Evolutionary conservation across 2,888 invertebrate species (phyloP).

Genomic region (Timandra comae): DNA sequence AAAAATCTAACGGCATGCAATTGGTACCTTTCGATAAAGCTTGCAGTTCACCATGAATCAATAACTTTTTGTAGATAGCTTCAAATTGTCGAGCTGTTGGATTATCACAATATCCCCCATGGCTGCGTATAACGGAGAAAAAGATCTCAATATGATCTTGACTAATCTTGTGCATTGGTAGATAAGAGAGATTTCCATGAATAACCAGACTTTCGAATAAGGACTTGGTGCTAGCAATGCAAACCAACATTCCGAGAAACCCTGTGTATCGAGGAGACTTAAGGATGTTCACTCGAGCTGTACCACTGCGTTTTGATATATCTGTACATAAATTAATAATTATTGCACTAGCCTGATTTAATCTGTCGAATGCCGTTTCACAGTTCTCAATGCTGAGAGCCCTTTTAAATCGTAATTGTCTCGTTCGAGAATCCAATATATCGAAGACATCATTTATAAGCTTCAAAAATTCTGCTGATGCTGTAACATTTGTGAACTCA

Average conservation of each 20-base stretch:
- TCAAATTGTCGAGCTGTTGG: slow-evolving; percentile 14
- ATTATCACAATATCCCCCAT: slow-evolving; percentile 16
- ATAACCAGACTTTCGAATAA: neutral
- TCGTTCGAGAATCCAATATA: too few relatives aligned
- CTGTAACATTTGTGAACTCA: too few relatives aligned
- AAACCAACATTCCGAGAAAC: neutral
- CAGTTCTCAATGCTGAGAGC: too few relatives aligned
- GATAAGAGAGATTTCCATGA: neutral
- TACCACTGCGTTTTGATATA: too few relatives aligned
- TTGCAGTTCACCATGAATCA: slow-evolving; percentile 6
- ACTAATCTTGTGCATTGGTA: slow-evolving; percentile 10
- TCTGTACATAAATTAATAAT: too few relatives aligned
- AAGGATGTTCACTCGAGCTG: neutral
- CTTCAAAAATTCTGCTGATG: too few relatives aligned
- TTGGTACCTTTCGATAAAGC: neutral
- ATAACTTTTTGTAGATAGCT: slow-evolving; percentile 16
- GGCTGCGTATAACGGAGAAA: slow-evolving; percentile 9
- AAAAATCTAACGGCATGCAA: neutral
- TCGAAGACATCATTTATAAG: too few relatives aligned
- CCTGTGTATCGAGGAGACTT: neutral
- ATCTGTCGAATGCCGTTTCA: too few relatives aligned
- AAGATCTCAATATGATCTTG: slow-evolving; percentile 14
- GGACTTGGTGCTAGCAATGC: neutral
- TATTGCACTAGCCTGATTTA: too few relatives aligned
- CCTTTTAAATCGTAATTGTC: too few relatives aligned